Evolutionary conservation across 2,797 vertebrate species (phyloP).

Genomic region (Cirrhinus molitorella): DNA sequence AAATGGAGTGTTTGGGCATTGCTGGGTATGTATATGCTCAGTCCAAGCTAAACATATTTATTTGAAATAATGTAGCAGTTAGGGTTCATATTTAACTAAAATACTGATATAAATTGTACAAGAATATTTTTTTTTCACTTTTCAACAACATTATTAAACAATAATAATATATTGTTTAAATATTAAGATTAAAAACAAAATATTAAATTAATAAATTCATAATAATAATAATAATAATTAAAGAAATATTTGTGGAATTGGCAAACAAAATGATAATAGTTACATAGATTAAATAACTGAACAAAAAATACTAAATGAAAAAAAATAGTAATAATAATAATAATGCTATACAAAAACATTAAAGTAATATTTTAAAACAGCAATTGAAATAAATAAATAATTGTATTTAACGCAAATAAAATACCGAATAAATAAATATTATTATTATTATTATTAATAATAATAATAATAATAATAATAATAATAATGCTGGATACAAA

Average conservation of each 20-base stretch:
- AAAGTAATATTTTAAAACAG: no score
- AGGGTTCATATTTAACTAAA: not conserved
- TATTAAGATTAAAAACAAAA: no score
- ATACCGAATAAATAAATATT: no score
- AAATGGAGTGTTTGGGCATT: not conserved
- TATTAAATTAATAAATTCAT: no score
- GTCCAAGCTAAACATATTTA: not conserved
- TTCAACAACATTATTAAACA: not conserved
- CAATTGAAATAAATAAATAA: no score
- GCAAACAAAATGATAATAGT: no score
- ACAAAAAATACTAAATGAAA: not conserved
- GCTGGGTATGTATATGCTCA: not conserved
- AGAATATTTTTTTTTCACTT: not conserved
- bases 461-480: not conserved
- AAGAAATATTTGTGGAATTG: no score
- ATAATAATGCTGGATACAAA: not conserved
- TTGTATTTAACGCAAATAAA: no score
- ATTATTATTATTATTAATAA: not conserved
- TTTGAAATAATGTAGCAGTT: not conserved
- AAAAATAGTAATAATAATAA: not conserved
- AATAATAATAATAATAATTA: no score
- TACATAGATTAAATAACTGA: not conserved
- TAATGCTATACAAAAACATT: not conserved
- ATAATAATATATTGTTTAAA: no score
- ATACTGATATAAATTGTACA: not conserved